Base-by-base conservation (phyloP, 2,888 invertebrate species). In the Geophilus truncorum region DNA sequence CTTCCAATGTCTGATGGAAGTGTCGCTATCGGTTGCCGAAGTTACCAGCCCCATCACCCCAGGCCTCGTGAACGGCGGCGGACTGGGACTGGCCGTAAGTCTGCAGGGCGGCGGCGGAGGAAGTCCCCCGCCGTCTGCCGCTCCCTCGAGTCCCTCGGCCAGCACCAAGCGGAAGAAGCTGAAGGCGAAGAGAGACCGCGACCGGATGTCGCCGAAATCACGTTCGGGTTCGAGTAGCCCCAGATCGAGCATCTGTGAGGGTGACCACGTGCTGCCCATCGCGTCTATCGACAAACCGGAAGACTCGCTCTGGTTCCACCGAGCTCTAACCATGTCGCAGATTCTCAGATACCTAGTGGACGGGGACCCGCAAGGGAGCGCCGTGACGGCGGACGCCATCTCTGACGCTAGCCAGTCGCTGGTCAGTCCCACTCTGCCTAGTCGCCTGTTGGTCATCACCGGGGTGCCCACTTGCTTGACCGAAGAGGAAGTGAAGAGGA, bases 261-360 rank as follows among this genome's bases (percentile, higher is more conserved):
- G 40, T 21, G 82, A 81, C 23, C 32, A 77, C 57, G 82, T 70
- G 23, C n/a, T 57, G 10, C 36, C 57, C 28, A 32, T 76, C 9
- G n/a, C 76, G 45, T 57, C 81, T 1, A 79, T 81, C 12, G 79
- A 81, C 12, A 84, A 84, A 79, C 83, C 84, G 9, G 87, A 87
- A 77, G 86, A 86, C 75, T 84, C 85, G 82, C 82, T 86, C 0
- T 87, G 87, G 87, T 85, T 86, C 77, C 85, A 86, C 70, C 83
- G 85, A 15, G 85, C 85, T 6, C 82, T 85, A n/a, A 85, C 85
- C 28, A 84, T 86, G 78, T 85, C 86, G 3, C 85, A 85, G 81
- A 85, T 87, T n/a, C 83, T 87, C 12, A 84, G 86, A 6, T 84
- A 84, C 81, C 81, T 86, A 12, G 85, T 84, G 12, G 83, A 85